phyloP scores from a whole-genome alignment of 2,113 vertebrate genomes.

The Colistium nudipinnis region DNA sequence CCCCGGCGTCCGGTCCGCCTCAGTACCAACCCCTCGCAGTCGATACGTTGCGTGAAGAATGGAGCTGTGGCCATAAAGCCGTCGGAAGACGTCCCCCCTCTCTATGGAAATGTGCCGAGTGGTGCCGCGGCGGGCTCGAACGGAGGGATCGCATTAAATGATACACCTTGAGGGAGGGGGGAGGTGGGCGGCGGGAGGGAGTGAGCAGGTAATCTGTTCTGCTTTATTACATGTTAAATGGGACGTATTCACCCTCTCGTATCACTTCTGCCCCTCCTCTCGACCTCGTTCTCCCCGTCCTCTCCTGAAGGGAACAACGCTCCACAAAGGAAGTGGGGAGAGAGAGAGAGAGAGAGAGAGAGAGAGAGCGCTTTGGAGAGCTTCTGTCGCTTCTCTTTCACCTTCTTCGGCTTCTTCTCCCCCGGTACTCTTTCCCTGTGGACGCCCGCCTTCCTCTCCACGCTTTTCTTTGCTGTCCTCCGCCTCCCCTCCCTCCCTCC shows the following conservation, averaged over 20 bases:
- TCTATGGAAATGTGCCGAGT: conserved; percentile 67
- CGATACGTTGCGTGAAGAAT: conserved; percentile 44
- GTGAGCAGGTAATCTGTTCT: conserved; percentile 60
- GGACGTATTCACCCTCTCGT: conserved; percentile 38
- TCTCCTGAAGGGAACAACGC: conserved; percentile 28
- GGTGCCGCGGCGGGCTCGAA: conserved; percentile 19
- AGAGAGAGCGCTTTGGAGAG: too few species aligned
- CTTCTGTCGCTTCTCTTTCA: not conserved
- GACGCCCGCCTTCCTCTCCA: not conserved
- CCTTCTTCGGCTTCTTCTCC: not conserved
- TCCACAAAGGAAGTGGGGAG: conserved; percentile 25
- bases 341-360: too few species aligned
- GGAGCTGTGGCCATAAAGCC: conserved; percentile 25
- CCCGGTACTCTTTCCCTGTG: not conserved
- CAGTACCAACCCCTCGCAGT: conserved; percentile 25
- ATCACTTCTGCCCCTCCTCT: conserved; percentile 38
- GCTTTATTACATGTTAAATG: conserved; percentile 70
- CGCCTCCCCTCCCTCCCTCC: not conserved
- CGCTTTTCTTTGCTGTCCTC: not conserved
- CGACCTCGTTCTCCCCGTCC: conserved; percentile 30
- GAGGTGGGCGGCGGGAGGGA: conserved; percentile 40
- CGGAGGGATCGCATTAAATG: conserved; percentile 51
- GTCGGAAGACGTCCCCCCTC: conserved; percentile 19
- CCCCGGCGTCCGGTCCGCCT: conserved; percentile 58
- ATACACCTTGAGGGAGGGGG: conserved; percentile 70